These are phyloP conservation scores for Notothenia rossii DNA, from an alignment of 2,113 vertebrate species.

Conservation along the genomic window DNA sequence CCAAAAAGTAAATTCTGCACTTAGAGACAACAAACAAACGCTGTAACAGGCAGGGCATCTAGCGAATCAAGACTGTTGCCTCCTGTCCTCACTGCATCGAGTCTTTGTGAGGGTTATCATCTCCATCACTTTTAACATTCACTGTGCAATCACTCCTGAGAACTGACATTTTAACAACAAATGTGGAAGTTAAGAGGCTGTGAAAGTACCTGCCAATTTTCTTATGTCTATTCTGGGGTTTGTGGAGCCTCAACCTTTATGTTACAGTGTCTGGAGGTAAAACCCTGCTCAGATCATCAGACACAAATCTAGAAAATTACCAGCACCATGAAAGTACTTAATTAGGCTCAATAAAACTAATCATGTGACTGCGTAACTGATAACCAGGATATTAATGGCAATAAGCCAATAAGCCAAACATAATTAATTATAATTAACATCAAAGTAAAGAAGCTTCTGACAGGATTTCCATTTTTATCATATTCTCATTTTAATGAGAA, in stretches of 20 bases:
- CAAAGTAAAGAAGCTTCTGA: conserved; percentile 26
- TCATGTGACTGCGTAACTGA: conserved; percentile 27
- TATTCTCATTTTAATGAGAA: conserved; percentile 63
- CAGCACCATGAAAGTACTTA: conserved; percentile 16
- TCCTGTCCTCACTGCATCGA: background rate
- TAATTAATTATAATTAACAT: conserved; percentile 23
- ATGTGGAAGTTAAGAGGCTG: background rate
- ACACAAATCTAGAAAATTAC: conserved; percentile 21
- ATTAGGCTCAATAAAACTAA: conserved; percentile 39
- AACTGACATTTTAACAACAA: background rate
- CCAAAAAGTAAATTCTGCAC: background rate
- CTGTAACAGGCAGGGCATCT: conserved; percentile 1
- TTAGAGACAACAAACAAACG: background rate
- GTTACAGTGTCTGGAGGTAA: conserved; percentile 7
- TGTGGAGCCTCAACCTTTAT: background rate
- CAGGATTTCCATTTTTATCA: conserved; percentile 37
- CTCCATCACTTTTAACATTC: conserved; percentile 13
- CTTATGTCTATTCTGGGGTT: background rate
- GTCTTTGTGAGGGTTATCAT: background rate
- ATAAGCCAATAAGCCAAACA: conserved; percentile 34
- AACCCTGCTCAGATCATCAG: conserved; percentile 19
- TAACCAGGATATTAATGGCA: conserved; percentile 18
- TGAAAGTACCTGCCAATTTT: background rate
- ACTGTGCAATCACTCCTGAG: background rate
- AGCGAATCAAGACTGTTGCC: background rate